Percentiles rank a stretch among this genome's conserved stretches.
These are phyloP conservation scores for Sebastiscus tertius DNA, from an alignment of 2,797 vertebrate genomes.

Conservation along the genomic window DNA sequence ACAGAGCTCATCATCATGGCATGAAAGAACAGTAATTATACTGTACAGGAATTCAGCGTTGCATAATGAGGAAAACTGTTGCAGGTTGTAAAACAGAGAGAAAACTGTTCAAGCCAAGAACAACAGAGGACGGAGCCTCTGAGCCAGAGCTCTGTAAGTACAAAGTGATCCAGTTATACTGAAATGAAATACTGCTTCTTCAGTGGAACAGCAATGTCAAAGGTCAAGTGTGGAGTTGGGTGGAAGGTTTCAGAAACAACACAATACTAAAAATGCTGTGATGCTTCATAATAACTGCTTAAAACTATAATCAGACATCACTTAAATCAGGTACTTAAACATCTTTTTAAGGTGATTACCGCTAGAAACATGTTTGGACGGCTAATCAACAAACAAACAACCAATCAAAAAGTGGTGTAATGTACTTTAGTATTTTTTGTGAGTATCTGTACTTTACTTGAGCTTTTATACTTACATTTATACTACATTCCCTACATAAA, in stretches of 20 bases:
- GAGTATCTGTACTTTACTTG: too few species aligned
- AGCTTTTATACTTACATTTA: too few species aligned
- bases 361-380: background rate
- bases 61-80: slow-evolving; percentile 52
- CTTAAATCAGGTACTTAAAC: background rate
- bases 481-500: too few species aligned
- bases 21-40: slow-evolving; percentile 11
- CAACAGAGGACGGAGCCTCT: slow-evolving; percentile 1
- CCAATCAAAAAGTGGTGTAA: background rate
- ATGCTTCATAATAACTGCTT: background rate
- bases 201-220: background rate
- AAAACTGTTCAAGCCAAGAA: slow-evolving; percentile 24
- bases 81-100: slow-evolving; percentile 26
- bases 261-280: background rate
- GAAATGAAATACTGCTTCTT: background rate
- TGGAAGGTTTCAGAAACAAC: background rate
- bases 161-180: background rate
- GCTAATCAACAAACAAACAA: background rate
- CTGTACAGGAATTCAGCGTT: background rate
- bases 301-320: background rate
- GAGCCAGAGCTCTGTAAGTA: background rate
- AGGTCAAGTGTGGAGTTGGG: background rate
- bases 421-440: background rate
- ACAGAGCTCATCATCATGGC: background rate
- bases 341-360: background rate